phyloP scores from a whole-genome alignment of 2,797 vertebrate genomes.

The Euphonia xanthogaster region DNA sequence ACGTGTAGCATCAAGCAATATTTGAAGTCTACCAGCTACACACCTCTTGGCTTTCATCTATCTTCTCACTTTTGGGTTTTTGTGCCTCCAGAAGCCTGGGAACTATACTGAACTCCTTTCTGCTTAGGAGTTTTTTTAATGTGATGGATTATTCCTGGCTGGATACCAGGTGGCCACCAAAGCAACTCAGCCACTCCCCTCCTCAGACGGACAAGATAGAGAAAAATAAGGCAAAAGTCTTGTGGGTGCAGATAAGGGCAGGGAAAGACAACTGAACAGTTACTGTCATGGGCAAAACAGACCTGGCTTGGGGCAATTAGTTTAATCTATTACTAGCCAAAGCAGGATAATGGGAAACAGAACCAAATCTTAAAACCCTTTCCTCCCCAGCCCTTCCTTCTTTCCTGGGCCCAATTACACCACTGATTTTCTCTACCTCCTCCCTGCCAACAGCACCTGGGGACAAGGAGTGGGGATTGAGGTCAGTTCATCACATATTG shows the following conservation, averaged over 20 bases:
- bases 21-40: background rate
- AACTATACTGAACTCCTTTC: background rate
- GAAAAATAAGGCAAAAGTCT: background rate
- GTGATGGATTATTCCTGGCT: background rate
- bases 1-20: background rate
- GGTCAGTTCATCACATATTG: background rate
- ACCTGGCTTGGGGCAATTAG: background rate
- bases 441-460: background rate
- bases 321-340: background rate
- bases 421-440: background rate
- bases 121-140: background rate
- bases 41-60: fast-evolving
- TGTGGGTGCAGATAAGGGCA: fast-evolving
- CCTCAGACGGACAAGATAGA: background rate
- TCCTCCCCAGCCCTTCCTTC: background rate
- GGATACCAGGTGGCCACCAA: background rate
- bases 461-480: background rate
- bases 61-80: background rate
- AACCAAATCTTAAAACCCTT: background rate
- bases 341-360: background rate
- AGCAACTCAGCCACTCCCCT: background rate
- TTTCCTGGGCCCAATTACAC: background rate
- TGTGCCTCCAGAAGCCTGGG: background rate
- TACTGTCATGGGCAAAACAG: background rate
- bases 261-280: background rate